phyloP scores from a whole-genome alignment of 2,797 vertebrate species.

The Chlorospingus semifuscus region DNA sequence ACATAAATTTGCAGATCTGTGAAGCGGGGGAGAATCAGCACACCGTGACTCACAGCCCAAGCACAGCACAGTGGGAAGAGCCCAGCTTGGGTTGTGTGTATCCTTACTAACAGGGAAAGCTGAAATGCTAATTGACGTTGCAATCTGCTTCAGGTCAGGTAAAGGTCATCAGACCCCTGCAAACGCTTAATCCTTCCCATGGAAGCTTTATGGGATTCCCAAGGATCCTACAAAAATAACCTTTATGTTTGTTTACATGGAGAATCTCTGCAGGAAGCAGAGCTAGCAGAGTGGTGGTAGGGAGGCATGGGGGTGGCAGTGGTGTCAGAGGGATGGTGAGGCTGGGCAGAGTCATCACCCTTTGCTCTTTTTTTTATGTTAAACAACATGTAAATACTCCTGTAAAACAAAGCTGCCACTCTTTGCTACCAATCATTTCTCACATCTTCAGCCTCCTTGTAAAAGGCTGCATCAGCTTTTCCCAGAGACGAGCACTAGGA shows the following conservation, averaged over 20 bases:
- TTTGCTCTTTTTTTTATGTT: background rate
- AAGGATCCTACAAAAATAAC: background rate
- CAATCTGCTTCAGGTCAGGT: slow-evolving; percentile 16
- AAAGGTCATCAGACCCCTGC: slow-evolving; percentile 23
- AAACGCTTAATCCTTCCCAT: background rate
- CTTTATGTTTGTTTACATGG: background rate
- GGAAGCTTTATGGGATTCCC: background rate
- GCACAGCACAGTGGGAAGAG: background rate
- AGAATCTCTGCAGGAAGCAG: background rate
- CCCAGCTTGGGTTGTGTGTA: background rate
- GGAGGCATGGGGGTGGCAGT: accelerated
- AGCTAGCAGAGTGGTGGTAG: background rate
- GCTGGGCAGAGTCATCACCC: background rate
- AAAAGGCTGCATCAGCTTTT: background rate
- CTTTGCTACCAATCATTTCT: background rate
- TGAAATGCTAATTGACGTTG: slow-evolving; percentile 14
- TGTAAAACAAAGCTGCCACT: background rate
- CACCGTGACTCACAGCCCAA: background rate
- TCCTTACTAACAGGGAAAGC: slow-evolving; percentile 19
- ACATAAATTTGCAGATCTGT: background rate
- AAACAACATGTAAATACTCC: background rate
- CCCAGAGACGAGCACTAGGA: background rate
- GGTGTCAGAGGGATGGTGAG: background rate
- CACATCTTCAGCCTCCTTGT: background rate
- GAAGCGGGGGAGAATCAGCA: background rate